Percentiles rank a stretch among this genome's conserved stretches.
phyloP scores from a whole-genome alignment of 2,888 invertebrate species.

The Psylliodes chrysocephalus region DNA sequence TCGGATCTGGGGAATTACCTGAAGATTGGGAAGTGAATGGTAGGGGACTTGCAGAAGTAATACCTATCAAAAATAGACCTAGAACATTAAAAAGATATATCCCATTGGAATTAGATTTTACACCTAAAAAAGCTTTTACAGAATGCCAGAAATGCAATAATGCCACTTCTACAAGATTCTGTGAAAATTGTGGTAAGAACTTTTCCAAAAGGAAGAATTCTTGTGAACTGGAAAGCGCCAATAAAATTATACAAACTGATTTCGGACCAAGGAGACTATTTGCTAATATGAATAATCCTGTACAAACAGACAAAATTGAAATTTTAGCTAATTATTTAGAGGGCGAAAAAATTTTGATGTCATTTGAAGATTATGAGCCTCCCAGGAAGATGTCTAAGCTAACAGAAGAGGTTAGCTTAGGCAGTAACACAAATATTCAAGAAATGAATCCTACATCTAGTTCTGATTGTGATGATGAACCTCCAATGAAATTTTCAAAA shows the following conservation, averaged over 20 bases:
- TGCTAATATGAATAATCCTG: conserved; percentile 45
- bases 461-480: conserved; percentile 24
- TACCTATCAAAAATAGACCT: conserved; percentile 43
- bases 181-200: conserved; percentile 51
- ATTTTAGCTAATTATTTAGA: conserved; percentile 57
- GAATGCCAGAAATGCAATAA: conserved; percentile 44
- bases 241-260: conserved; percentile 39
- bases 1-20: conserved; percentile 67
- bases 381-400: conserved; percentile 54
- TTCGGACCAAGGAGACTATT: conserved; percentile 49
- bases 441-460: neutral
- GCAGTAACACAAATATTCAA: neutral
- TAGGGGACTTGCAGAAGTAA: conserved; percentile 50
- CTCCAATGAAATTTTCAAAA: conserved; percentile 27
- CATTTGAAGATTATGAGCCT: conserved; percentile 53
- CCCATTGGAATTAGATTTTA: conserved; percentile 6
- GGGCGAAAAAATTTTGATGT: neutral
- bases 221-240: conserved; percentile 53
- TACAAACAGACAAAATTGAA: conserved; percentile 19
- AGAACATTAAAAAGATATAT: neutral
- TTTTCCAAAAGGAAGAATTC: conserved; percentile 47
- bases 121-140: conserved; percentile 48
- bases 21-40: conserved; percentile 55
- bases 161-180: conserved; percentile 40
- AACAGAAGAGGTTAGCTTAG: neutral